Conservation (phyloP, 2,797 vertebrate species). For the Nannoperca australis region DNA sequence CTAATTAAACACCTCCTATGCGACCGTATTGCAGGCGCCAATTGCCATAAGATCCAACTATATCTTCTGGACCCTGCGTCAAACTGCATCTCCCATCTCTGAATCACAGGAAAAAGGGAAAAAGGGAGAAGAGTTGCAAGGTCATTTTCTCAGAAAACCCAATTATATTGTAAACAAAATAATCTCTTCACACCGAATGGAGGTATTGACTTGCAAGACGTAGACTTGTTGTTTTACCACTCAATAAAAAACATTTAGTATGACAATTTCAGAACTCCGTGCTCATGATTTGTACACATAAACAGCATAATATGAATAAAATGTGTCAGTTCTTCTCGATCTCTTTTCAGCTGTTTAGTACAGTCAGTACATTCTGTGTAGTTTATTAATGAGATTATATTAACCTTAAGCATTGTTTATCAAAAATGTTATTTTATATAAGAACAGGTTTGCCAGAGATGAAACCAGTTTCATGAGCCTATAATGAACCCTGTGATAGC, state of each 20-base stretch:
- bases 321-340: not conserved
- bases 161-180: constrained; percentile 63
- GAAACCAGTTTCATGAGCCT: not conserved
- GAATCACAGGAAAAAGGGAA: constrained; percentile 55
- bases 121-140: constrained; percentile 61
- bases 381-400: constrained; percentile 5
- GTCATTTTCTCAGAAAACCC: constrained; percentile 73
- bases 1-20: constrained; percentile 88
- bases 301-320: not conserved
- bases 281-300: constrained; percentile 11
- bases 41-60: constrained; percentile 76
- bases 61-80: constrained; percentile 71
- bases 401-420: not conserved
- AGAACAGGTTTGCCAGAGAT: not conserved
- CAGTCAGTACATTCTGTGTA: not conserved
- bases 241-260: constrained; percentile 19
- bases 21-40: constrained; percentile 79
- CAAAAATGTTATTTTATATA: not conserved
- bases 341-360: not conserved
- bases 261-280: constrained; percentile 18
- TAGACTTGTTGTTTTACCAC: constrained; percentile 38
- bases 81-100: constrained; percentile 76
- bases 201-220: constrained; percentile 55
- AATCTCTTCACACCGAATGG: constrained; percentile 66
- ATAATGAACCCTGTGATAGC: not conserved